phyloP scores from a whole-genome alignment of 2,888 invertebrate genomes.

The Diplolepis rosae region DNA sequence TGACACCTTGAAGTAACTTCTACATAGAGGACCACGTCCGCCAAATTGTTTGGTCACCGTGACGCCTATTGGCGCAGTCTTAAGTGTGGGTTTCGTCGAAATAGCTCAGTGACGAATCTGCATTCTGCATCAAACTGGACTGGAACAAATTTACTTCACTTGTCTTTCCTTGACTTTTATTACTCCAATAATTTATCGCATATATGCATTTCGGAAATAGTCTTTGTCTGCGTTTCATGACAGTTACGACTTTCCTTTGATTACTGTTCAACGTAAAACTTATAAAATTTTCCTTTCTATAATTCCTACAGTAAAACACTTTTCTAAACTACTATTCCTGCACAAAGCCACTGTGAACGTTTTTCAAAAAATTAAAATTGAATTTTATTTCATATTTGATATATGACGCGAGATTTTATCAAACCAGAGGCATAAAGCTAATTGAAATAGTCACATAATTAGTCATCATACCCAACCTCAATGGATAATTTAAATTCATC shows the following conservation, averaged over 20 bases:
- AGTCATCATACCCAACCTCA: not conserved
- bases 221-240: too few relatives aligned
- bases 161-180: not conserved
- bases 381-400: too few relatives aligned
- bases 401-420: too few relatives aligned
- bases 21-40: slow-evolving; percentile 43
- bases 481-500: not conserved
- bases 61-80: slow-evolving; percentile 46
- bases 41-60: slow-evolving; percentile 50
- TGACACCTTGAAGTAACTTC: slow-evolving; percentile 40
- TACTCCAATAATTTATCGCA: slow-evolving; percentile 2
- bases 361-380: too few relatives aligned
- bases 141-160: not conserved
- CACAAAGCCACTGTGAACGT: too few relatives aligned
- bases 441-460: not conserved
- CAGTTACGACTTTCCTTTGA: too few relatives aligned
- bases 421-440: too few relatives aligned
- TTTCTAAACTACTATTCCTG: too few relatives aligned
- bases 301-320: too few relatives aligned
- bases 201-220: too few relatives aligned
- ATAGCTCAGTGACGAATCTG: slow-evolving; percentile 42
- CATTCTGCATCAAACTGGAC: slow-evolving; percentile 6
- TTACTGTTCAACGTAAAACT: too few relatives aligned
- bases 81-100: slow-evolving; percentile 41
- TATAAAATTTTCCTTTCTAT: too few relatives aligned